These are phyloP conservation scores for Dolichotis patagonum DNA, from an alignment of 2,113 vertebrate species.

Conservation along the genomic window DNA sequence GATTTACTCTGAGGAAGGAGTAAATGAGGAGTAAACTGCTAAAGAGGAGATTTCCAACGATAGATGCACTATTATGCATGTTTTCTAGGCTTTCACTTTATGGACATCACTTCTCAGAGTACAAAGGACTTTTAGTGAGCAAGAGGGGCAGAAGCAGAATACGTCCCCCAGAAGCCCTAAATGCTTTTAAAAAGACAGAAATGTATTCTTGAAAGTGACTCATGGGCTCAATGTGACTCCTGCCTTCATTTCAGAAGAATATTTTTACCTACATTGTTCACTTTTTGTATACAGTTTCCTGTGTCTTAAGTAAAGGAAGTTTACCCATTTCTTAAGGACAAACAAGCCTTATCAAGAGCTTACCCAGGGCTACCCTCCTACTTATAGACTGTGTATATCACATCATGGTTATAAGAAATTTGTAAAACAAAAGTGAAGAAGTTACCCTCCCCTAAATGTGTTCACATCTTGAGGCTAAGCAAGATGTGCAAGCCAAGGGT, in stretches of 20 bases:
- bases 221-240: neutral
- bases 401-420: neutral
- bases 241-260: neutral
- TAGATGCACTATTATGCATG: neutral
- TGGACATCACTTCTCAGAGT: neutral
- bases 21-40: neutral
- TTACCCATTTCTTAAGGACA: neutral
- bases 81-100: neutral
- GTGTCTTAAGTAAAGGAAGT: neutral
- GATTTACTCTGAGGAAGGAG: neutral
- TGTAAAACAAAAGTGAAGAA: neutral
- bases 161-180: neutral
- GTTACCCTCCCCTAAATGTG: neutral
- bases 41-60: slow-evolving; percentile 40
- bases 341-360: neutral
- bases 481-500: neutral
- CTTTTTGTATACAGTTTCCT: neutral
- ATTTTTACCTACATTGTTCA: neutral
- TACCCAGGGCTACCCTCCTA: neutral
- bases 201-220: slow-evolving; percentile 39
- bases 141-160: neutral
- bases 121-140: neutral
- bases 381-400: neutral
- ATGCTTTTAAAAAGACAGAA: slow-evolving; percentile 1
- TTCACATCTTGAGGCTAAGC: neutral